A percentile compares a stretch with the other conserved stretches of the same genome.
phyloP scores from a whole-genome alignment of 2,888 invertebrate genomes.

The Rotaria magnacalcarata region DNA sequence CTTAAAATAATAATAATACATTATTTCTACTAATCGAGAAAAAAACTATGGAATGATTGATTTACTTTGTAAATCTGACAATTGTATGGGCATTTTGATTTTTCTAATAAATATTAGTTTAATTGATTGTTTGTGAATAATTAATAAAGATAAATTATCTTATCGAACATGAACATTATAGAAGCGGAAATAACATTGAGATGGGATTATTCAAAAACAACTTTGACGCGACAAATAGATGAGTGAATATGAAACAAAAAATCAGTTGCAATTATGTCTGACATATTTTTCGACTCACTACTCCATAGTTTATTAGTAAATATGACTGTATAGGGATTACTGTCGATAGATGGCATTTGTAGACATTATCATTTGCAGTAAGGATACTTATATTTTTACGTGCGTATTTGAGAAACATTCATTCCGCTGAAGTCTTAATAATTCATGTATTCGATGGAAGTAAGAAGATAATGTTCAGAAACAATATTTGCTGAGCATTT shows the following conservation, averaged over 20 bases:
- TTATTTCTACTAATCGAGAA: background rate
- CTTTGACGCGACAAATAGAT: background rate
- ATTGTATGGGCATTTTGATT: background rate
- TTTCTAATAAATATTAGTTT: background rate
- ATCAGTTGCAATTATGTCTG: background rate
- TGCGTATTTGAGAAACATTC: no score
- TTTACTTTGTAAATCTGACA: constrained; percentile 44
- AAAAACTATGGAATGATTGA: background rate
- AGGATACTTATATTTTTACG: no score
- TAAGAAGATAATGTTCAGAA: no score
- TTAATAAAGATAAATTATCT: background rate
- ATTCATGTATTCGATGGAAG: no score
- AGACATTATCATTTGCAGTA: background rate
- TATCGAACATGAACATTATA: background rate
- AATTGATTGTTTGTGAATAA: background rate
- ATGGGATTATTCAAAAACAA: background rate
- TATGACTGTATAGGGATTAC: no score
- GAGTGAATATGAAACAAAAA: background rate
- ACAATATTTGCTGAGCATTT: no score
- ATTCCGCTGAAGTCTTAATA: no score
- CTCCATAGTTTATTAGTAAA: background rate
- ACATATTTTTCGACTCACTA: background rate
- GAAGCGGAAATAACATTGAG: background rate
- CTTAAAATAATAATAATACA: constrained; percentile 50
- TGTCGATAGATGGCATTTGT: background rate